Evolutionary conservation across 2,888 invertebrate species (phyloP), one percentile per base, ranked within the genome.

Genomic region (Morpho achilles): DNA sequence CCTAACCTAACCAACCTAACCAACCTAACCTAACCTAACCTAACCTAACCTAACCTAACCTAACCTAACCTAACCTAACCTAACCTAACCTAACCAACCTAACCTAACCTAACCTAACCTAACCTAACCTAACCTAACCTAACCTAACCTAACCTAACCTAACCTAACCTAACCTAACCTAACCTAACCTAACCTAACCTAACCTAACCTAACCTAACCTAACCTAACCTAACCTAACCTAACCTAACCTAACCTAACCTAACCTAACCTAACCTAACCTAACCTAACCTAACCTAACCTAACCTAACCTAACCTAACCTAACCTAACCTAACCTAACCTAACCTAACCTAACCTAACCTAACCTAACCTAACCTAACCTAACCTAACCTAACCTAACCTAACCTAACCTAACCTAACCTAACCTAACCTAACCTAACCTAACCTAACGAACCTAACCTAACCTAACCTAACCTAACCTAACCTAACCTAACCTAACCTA

Each of bases 401-500:
- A 59, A 51, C 55, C 52, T 55, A 59, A 47, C 55, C 59, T 65
- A 63, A 65, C 63, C 64, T 59, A 61, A 60, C 56, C 56, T 59
- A 59, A 52, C 56, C 59, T 59, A 51, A 55, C 56, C 59, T 59
- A 59, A 55, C 56, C 62, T 59, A 52, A 55, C 56, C 59, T 56
- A 59, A 59, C 56, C 56, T 59, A 55, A 51, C 55, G 41, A 53
- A 46, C 53, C 54, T 56, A 63, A 58, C 61, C 59, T 61, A 64
- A 63, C 65, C 68, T 66, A 65, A 65, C 66, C 68, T 68, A 66
- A 68, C 65, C 65, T 62, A 66, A 68, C 66, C 68, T 68, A 66
- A 66, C 65, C 66, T 65, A 66, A 66, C 66, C 67, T 64, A 66
- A 68, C 66, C 66, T 66, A 23, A 23, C 23, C 23, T 23, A 23